Conservation (phyloP, 2,888 invertebrate genomes). For the Eristalinus aeneus region DNA sequence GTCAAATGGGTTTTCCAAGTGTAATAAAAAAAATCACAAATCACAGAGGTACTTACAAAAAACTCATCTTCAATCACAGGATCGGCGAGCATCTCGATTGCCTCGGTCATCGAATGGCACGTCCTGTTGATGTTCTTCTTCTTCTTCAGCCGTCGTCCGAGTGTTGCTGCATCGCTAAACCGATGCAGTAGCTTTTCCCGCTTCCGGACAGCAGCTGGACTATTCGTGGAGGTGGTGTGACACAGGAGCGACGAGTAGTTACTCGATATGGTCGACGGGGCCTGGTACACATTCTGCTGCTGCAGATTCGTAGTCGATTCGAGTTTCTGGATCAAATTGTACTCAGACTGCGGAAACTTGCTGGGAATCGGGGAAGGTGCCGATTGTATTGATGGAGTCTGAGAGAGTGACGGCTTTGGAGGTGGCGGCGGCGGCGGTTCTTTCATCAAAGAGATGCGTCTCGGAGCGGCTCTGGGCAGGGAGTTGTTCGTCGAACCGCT, state of each 20-base stretch:
- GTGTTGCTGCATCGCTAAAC: slow-evolving; percentile 81
- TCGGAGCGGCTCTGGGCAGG: slow-evolving; percentile 79
- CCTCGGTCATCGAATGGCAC: slow-evolving; percentile 80
- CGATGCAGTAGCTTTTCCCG: slow-evolving; percentile 80
- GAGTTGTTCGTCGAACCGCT: slow-evolving; percentile 76
- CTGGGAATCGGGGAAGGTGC: slow-evolving; percentile 75
- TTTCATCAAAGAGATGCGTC: slow-evolving; percentile 79
- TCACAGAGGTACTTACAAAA: slow-evolving; percentile 77
- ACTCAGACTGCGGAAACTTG: slow-evolving; percentile 79
- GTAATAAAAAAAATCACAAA: not conserved
- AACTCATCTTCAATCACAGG: slow-evolving; percentile 81
- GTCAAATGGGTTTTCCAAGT: not conserved
- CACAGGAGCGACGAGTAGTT: slow-evolving; percentile 77
- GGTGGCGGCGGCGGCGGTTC: slow-evolving; percentile 79
- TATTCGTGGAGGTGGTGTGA: slow-evolving; percentile 77
- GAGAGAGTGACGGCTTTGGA: slow-evolving; percentile 76
- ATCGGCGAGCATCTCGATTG: slow-evolving; percentile 81
- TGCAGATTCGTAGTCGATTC: slow-evolving; percentile 76
- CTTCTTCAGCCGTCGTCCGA: slow-evolving; percentile 79
- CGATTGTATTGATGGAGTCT: slow-evolving; percentile 75
- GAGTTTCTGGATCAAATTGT: slow-evolving; percentile 79
- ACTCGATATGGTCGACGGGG: slow-evolving; percentile 72
- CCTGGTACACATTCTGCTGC: slow-evolving; percentile 78
- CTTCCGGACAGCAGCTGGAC: slow-evolving; percentile 78
- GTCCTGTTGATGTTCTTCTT: slow-evolving; percentile 80